These are phyloP conservation scores for Cyanistes caeruleus DNA, from an alignment of 2,113 vertebrate genomes.

Conservation along the genomic window DNA sequence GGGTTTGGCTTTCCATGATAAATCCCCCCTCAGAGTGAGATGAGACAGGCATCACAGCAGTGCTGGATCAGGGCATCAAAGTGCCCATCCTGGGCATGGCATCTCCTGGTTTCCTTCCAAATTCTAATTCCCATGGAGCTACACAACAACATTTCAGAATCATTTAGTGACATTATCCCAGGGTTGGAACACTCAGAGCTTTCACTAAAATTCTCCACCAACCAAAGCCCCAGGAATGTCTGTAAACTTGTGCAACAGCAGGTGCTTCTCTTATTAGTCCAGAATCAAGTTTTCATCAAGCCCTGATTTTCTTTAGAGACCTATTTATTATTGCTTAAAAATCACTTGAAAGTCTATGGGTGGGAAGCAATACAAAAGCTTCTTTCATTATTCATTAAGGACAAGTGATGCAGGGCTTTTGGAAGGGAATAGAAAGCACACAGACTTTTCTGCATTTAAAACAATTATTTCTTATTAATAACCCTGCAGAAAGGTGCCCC, in stretches of 20 bases:
- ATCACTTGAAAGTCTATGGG: neutral
- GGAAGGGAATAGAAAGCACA: neutral
- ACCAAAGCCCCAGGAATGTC: neutral
- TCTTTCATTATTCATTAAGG: slow-evolving; percentile 62
- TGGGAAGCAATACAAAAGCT: slow-evolving; percentile 44
- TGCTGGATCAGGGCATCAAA: neutral
- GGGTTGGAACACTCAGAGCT: neutral
- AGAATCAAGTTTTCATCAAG: neutral
- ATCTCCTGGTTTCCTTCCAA: neutral
- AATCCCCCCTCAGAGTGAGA: neutral
- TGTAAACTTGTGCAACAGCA: neutral
- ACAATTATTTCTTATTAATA: slow-evolving; percentile 57
- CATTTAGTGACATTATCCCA: neutral
- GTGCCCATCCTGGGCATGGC: too few relatives aligned
- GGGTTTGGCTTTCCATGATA: neutral
- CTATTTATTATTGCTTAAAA: slow-evolving; percentile 20
- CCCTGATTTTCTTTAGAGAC: neutral
- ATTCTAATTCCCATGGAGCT: neutral
- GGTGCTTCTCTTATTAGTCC: neutral
- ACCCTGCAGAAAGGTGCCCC: slow-evolving; percentile 20
- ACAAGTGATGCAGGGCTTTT: neutral
- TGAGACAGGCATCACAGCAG: too few relatives aligned
- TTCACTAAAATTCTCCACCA: neutral
- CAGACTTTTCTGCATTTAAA: slow-evolving; percentile 35
- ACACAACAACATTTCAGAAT: neutral